Evolutionary conservation across 2,113 vertebrate species (phyloP).

Genomic region (Petaurus breviceps): DNA sequence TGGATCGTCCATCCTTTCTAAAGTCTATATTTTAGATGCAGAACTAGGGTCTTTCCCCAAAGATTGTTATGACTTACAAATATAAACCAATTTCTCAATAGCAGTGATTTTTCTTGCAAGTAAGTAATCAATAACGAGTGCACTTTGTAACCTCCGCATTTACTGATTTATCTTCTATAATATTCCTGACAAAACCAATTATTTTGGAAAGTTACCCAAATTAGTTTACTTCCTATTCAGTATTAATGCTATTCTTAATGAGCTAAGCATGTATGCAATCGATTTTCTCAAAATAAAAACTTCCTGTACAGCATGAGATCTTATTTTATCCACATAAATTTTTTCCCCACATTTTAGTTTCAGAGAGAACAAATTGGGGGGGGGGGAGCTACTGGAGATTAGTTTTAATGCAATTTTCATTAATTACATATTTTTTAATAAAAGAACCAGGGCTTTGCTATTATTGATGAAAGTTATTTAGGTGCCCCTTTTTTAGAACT

Average conservation of each 20-base stretch:
- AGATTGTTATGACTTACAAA: slow-evolving; percentile 67
- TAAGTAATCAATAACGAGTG: slow-evolving; percentile 74
- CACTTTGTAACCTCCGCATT: slow-evolving; percentile 60
- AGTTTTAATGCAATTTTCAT: slow-evolving; percentile 15
- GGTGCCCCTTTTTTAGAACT: neutral
- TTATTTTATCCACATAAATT: neutral
- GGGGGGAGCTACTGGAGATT: neutral
- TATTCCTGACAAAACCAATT: slow-evolving; percentile 72
- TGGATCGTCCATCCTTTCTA: neutral
- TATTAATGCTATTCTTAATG: slow-evolving; percentile 48
- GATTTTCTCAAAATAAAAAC: slow-evolving; percentile 66
- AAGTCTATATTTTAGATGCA: slow-evolving; percentile 36
- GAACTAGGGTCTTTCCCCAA: slow-evolving; percentile 33
- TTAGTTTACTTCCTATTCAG: slow-evolving; percentile 58
- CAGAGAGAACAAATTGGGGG: neutral
- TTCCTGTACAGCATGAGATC: slow-evolving; percentile 39
- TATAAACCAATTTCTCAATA: slow-evolving; percentile 50
- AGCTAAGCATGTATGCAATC: slow-evolving; percentile 61
- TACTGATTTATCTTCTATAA: slow-evolving; percentile 77
- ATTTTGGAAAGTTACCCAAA: slow-evolving; percentile 69
- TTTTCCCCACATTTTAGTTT: slow-evolving; percentile 46
- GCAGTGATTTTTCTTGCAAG: slow-evolving; percentile 67
- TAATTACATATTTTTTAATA: slow-evolving; percentile 13
- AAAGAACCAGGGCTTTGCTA: slow-evolving; percentile 17
- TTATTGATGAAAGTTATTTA: slow-evolving; percentile 1